Evolutionary conservation across 92 coral and sea anemone genomes (phyloP).

Genomic region (Paragorgia papillata): DNA sequence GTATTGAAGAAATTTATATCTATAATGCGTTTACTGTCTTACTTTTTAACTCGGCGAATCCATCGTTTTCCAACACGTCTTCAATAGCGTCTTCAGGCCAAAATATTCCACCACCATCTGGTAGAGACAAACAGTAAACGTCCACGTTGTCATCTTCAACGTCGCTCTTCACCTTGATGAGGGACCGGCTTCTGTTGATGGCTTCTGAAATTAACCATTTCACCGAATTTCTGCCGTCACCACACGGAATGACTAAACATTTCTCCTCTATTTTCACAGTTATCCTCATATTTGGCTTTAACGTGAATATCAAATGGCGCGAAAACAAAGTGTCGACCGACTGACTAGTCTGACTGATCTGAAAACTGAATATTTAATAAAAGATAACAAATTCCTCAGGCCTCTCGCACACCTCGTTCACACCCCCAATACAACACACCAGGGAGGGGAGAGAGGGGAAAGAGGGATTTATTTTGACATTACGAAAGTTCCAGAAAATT

Average conservation of each 20-base stretch:
- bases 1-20: too few relatives aligned
- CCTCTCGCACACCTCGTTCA: constrained; percentile 57
- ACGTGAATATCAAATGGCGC: too few relatives aligned
- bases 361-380: too few relatives aligned
- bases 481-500: neutral
- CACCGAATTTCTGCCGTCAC: constrained; percentile 51
- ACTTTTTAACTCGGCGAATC: constrained; percentile 66
- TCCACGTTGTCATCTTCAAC: neutral
- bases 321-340: too few relatives aligned
- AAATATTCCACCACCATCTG: constrained; percentile 52
- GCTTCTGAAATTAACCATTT: constrained; percentile 78
- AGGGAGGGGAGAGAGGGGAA: neutral
- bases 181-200: constrained; percentile 19
- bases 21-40: constrained; percentile 18
- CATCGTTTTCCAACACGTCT: constrained; percentile 81
- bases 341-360: too few relatives aligned
- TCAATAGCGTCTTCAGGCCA: constrained; percentile 53
- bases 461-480: neutral
- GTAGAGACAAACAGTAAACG: constrained; percentile 49
- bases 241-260: constrained; percentile 86
- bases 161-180: neutral
- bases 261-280: constrained; percentile 64
- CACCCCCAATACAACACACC: neutral
- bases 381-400: too few relatives aligned
- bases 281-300: constrained; percentile 72